Conservation (phyloP, 2,113 vertebrate species). For the Tautogolabrus adspersus region DNA sequence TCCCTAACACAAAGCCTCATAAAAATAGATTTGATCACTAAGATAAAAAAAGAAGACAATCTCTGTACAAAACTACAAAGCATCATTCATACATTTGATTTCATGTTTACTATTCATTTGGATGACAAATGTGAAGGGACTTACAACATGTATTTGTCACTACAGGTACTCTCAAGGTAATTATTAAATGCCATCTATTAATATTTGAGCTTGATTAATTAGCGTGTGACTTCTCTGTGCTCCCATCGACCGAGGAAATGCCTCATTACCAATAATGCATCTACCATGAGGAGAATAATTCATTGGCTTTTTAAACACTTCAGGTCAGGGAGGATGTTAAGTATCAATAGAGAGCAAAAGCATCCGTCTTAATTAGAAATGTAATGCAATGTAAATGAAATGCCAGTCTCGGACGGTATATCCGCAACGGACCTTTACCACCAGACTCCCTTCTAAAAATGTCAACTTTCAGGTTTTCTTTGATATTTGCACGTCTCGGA, state of each 20-base stretch:
- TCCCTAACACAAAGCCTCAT: no score
- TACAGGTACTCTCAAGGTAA: not conserved
- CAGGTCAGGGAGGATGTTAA: not conserved
- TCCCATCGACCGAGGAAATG: not conserved
- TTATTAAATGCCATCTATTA: slow-evolving; percentile 23
- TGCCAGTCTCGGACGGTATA: not conserved
- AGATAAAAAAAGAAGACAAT: no score
- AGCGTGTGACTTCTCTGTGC: not conserved
- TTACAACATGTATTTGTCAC: not conserved
- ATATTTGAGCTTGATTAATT: slow-evolving; percentile 9
- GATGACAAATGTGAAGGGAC: not conserved
- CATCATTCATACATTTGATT: not conserved
- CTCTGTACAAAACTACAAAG: not conserved
- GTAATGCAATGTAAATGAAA: not conserved
- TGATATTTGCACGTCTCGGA: not conserved
- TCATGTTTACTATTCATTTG: not conserved
- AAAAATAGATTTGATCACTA: no score
- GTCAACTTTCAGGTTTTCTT: not conserved
- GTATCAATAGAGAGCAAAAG: not conserved
- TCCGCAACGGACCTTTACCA: not conserved
- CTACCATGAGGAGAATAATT: not conserved
- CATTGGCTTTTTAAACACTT: no score
- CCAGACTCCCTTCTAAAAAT: slow-evolving; percentile 25
- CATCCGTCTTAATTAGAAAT: not conserved
- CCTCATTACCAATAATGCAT: not conserved